phyloP scores from a whole-genome alignment of 64 coral and sea anemone species.

The Montipora capricornis region DNA sequence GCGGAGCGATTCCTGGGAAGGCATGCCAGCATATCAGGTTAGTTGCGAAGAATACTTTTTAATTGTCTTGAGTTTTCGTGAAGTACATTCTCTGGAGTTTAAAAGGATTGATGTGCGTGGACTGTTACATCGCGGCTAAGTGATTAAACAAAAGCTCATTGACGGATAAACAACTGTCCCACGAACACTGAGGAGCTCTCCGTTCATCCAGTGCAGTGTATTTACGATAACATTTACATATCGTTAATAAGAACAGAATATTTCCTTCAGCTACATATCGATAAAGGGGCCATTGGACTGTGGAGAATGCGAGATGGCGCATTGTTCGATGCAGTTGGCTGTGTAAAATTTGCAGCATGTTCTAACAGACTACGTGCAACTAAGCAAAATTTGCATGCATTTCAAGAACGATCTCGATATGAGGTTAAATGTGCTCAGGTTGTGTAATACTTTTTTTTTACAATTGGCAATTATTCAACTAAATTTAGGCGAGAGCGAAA shows the following conservation, averaged over 20 bases:
- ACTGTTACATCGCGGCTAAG: neutral
- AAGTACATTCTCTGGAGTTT: neutral
- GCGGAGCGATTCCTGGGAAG: neutral
- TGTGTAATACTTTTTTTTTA: neutral
- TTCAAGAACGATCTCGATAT: too few species aligned
- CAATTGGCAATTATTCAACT: neutral
- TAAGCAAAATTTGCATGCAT: too few species aligned
- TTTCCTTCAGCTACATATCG: too few species aligned
- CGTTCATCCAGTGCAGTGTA: too few species aligned
- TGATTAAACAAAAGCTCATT: conserved; percentile 1
- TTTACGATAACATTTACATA: too few species aligned
- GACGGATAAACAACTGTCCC: conserved; percentile 15
- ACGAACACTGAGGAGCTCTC: too few species aligned
- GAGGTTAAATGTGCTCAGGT: too few species aligned
- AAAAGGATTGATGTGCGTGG: neutral
- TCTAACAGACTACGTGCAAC: neutral
- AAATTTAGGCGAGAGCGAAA: neutral
- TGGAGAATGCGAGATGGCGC: too few species aligned
- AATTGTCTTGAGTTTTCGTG: neutral
- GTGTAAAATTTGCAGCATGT: neutral
- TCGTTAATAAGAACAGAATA: too few species aligned
- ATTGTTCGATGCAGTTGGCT: too few species aligned
- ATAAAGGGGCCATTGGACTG: too few species aligned
- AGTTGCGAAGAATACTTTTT: neutral
- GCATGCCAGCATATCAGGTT: conserved; percentile 23